Base-by-base conservation (phyloP, 2,113 vertebrate species). In the Andinoacara biseriatus region DNA sequence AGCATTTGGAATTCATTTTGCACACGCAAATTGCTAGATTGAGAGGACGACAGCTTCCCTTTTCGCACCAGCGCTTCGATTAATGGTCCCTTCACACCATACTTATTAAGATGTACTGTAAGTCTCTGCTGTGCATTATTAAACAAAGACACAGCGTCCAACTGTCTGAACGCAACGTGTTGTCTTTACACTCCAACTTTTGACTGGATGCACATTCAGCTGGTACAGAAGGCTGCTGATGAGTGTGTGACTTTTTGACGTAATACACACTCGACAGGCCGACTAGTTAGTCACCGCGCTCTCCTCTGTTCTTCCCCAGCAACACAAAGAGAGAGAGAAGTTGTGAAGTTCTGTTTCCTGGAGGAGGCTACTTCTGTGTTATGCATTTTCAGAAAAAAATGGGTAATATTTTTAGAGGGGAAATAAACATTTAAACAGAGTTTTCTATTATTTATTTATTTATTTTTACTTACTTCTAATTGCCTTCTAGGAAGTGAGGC, bases 211-310 rank as follows among this genome's bases (percentile, higher is more conserved):
- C 89, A 90, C 89, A 82, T 80, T 88, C 75, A 81, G 87, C 75
- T 80, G 83, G 85, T 88, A 78, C 90, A 91, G 91, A 91, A 90
- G 90, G 86, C 90, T 78, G 81, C 86, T 85, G 85, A 92, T 93
- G 91, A 93, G 76, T 91, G 91, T 89, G 89, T 85, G 89, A 91
- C 85, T 90, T 93, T 93, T 91, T 92, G 92, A 94, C 83, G 86
- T 88, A 92, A 91, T 75, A 86, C 77, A 86, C 88, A 86, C 78
- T 89, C 24, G 56, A 83, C 83, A 82, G 81, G 83, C 88, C 58
- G 85, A 87, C 79, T 74, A 77, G 74, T 93, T 91, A 91, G 84
- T 94, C 92, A 94, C 61, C 79, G 85, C 90, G 86, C 87, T 83
- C 80, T 89, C 83, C 85, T 92, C 88, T 87, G 82, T 91, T 90